phyloP scores from a whole-genome alignment of 2,888 invertebrate genomes.

The Leptinotarsa haldemani region DNA sequence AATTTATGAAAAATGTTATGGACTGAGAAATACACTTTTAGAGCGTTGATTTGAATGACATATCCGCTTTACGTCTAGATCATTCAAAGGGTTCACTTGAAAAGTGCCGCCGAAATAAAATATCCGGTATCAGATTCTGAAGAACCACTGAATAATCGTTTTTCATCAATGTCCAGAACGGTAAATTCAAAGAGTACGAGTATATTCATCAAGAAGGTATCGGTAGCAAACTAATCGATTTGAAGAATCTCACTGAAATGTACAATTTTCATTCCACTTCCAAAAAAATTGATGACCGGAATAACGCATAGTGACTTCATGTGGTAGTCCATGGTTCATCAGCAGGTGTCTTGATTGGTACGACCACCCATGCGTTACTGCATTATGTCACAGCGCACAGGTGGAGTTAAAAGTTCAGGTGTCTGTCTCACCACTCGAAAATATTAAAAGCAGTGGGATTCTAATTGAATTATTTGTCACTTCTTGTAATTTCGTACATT shows the following conservation, averaged over 20 bases:
- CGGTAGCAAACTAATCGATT: slow-evolving; percentile 23
- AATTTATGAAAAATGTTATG: too few relatives aligned
- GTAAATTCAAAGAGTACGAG: background rate
- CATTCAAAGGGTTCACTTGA: too few relatives aligned
- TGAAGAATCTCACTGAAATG: slow-evolving; percentile 32
- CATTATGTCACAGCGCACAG: slow-evolving; percentile 51
- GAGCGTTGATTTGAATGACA: too few relatives aligned
- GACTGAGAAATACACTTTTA: too few relatives aligned
- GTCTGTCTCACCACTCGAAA: slow-evolving; percentile 42
- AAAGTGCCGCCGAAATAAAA: too few relatives aligned
- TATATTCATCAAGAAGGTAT: background rate
- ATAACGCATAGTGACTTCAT: slow-evolving; percentile 41
- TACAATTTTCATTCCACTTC: slow-evolving; percentile 29
- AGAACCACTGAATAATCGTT: background rate
- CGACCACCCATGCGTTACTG: slow-evolving; percentile 51
- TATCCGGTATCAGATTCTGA: background rate
- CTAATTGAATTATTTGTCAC: slow-evolving; percentile 20
- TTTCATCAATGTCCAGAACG: background rate
- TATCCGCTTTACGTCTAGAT: too few relatives aligned
- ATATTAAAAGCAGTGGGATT: slow-evolving; percentile 6
- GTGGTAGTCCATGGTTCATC: slow-evolving; percentile 40
- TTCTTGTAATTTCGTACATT: background rate
- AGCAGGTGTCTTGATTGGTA: slow-evolving; percentile 50
- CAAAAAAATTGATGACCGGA: slow-evolving; percentile 37
- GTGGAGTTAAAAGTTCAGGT: slow-evolving; percentile 50